These are phyloP conservation scores for Clarias macrocephalus DNA, from an alignment of 2,113 vertebrate species.

Conservation along the genomic window DNA sequence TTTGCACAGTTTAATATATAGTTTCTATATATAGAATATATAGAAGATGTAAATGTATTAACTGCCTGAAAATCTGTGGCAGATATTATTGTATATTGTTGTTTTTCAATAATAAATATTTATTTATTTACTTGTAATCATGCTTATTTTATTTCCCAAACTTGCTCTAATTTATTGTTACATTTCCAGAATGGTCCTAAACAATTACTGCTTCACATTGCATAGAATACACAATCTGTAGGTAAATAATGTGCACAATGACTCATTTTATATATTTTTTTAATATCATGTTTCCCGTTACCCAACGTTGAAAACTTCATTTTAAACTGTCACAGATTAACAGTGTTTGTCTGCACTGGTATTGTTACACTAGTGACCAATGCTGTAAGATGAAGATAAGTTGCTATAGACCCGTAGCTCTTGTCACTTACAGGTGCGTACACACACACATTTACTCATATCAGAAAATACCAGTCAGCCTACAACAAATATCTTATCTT, in stretches of 20 bases:
- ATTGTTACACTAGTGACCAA: no score
- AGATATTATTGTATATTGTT: not conserved
- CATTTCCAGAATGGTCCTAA: not conserved
- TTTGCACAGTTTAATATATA: no score
- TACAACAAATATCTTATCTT: no score
- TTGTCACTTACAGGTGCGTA: no score
- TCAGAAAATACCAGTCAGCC: no score
- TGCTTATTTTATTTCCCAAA: not conserved
- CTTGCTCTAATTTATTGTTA: not conserved
- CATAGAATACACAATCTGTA: not conserved
- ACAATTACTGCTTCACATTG: not conserved
- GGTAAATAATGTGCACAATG: not conserved
- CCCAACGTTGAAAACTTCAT: not conserved
- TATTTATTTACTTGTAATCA: not conserved
- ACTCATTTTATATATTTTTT: not conserved
- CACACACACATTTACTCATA: no score
- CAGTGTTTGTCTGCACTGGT: no score
- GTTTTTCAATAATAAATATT: conserved; percentile 36
- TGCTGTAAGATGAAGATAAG: no score
- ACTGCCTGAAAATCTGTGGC: not conserved
- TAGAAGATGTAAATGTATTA: not conserved
- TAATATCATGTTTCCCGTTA: not conserved
- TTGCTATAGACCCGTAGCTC: no score
- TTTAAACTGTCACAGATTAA: no score
- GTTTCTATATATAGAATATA: no score